These are phyloP conservation scores for Centropristis striata DNA, from an alignment of 2,113 vertebrate genomes.

Conservation along the genomic window DNA sequence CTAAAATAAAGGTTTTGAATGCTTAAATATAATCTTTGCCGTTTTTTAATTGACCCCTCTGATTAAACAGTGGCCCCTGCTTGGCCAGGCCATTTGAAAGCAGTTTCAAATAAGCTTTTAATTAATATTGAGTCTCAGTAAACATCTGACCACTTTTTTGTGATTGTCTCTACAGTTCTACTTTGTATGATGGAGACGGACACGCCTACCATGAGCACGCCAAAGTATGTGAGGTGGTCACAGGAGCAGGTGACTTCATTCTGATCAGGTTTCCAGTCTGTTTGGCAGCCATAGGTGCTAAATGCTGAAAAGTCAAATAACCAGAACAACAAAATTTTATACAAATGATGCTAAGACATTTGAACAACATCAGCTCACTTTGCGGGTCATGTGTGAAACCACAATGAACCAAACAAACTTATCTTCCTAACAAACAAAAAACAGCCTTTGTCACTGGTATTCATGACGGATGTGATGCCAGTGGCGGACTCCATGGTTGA, in stretches of 20 bases:
- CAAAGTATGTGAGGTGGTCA: constrained; percentile 71
- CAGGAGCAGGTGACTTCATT: constrained; percentile 60
- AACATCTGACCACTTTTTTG: not conserved
- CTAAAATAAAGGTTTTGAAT: too few species aligned
- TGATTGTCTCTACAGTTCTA: not conserved
- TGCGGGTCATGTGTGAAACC: not conserved
- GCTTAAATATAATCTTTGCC: too few species aligned
- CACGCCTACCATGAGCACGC: constrained; percentile 62
- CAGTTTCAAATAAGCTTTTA: too few species aligned
- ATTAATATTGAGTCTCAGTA: not conserved
- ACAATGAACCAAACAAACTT: too few species aligned
- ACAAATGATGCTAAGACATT: not conserved
- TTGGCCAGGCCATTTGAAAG: too few species aligned
- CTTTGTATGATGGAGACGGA: not conserved
- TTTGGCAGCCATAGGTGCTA: constrained; percentile 23
- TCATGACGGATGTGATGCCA: not conserved
- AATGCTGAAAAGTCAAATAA: constrained; percentile 11
- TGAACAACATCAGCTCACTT: not conserved
- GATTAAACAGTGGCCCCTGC: too few species aligned
- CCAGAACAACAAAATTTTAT: not conserved
- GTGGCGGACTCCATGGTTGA: too few species aligned
- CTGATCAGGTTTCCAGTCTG: not conserved
- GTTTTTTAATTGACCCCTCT: too few species aligned
- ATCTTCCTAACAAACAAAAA: too few species aligned
- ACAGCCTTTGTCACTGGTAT: not conserved